Base-by-base conservation (phyloP, 2,797 vertebrate genomes). In the Anomalospiza imberbis region DNA sequence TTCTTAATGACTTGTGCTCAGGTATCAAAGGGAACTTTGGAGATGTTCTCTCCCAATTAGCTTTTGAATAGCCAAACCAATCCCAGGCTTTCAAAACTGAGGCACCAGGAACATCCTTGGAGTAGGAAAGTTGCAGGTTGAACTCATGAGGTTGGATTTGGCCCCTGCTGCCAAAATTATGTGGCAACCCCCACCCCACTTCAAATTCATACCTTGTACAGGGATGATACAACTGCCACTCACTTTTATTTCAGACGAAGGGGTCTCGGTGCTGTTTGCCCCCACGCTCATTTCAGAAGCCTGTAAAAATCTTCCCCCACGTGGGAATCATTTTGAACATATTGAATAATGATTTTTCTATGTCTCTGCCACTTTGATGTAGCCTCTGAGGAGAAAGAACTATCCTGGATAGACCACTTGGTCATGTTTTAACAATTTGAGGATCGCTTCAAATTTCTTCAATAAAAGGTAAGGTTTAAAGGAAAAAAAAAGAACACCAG, bases 271-370 rank as follows among this genome's bases (percentile, higher is more conserved):
- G 53, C 65, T 74, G 15, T 34, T 70, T 54, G 54, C 63, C 73
- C 72, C 62, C 45, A 32, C 0, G 3, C 21, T 86, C 76, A 57
- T 83, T 89, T 85, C 86, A 92, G 77, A 90, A 92, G 58, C 51
- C 48, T 75, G 21, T 9, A 10, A 63, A 93, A 96, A 92, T 53
- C 87, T 86, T 76, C 10, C 38, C 40, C 44, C 79, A 84, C 18
- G 0, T 61, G 89, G 66, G 73, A 95, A 73, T 76, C 22, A 93
- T 94, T 96, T 67, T 53, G 48, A 89, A 61, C 19, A 1, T 81
- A 94, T 82, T 88, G 95, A 96, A 86, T 94, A 78, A 89, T 67
- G 77, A 88, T 85, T 83, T 91, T 88, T 65, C 83, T 85, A 7
- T 78, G 75, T 62, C 51, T 93, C 40, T 77, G 45, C 26, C 42